Conservation (phyloP, 2,797 vertebrate genomes). For the Atherinosoma microstoma region DNA sequence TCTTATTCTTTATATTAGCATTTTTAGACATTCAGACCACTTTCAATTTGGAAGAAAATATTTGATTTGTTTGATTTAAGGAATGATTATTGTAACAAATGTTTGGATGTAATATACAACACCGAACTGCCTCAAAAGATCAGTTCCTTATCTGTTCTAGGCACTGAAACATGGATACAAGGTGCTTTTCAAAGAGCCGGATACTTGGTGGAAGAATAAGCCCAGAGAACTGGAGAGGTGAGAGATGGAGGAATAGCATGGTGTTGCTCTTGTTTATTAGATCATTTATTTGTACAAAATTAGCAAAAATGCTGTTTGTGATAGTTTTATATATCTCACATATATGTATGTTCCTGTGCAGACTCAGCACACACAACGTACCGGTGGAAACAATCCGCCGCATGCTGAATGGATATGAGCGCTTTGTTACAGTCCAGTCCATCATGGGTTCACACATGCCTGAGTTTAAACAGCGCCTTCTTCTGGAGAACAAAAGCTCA, state of each 20-base stretch:
- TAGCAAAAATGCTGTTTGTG: background rate
- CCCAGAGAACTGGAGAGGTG: slow-evolving; percentile 95
- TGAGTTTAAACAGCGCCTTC: slow-evolving; percentile 63
- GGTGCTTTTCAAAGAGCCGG: slow-evolving; percentile 93
- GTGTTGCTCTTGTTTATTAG: slow-evolving; percentile 5
- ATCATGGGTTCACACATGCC: slow-evolving; percentile 88
- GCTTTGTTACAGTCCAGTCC: slow-evolving; percentile 86
- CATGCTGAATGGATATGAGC: slow-evolving; percentile 92
- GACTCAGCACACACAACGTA: slow-evolving; percentile 90
- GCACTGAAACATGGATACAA: slow-evolving; percentile 91
- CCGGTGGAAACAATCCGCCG: slow-evolving; percentile 90
- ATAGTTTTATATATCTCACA: background rate
- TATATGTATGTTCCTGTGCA: slow-evolving; percentile 59
- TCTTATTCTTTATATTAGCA: background rate
- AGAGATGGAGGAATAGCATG: slow-evolving; percentile 36
- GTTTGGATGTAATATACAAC: background rate
- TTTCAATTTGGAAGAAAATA: background rate
- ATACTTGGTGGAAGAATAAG: slow-evolving; percentile 97
- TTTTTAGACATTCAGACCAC: background rate
- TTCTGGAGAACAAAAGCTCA: slow-evolving; percentile 46
- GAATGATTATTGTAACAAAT: background rate
- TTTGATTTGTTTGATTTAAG: background rate
- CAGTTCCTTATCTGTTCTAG: slow-evolving; percentile 72
- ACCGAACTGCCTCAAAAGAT: background rate
- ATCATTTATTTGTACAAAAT: accelerated